Percentiles rank a stretch among this genome's conserved stretches.
phyloP scores from a whole-genome alignment of 2,888 invertebrate genomes.

The Branchellion lobata region DNA sequence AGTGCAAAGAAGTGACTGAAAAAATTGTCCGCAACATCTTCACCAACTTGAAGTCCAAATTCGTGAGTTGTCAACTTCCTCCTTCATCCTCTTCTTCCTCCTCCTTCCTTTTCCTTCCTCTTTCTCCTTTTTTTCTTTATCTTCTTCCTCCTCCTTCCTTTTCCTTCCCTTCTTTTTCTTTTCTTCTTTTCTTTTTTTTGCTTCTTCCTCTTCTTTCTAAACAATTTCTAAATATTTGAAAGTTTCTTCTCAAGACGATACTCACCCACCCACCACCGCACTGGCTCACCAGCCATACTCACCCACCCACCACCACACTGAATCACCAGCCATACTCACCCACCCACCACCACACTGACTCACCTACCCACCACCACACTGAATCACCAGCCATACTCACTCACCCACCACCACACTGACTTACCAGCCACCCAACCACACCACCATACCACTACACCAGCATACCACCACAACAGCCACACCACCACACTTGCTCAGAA shows the following conservation, averaged over 20 bases:
- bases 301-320: too few species aligned
- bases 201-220: neutral
- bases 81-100: neutral
- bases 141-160: neutral
- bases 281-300: too few species aligned
- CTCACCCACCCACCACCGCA: too few species aligned
- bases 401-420: too few species aligned
- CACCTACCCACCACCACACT: neutral
- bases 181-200: neutral
- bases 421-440: neutral
- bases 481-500: too few species aligned
- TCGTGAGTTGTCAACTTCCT: neutral
- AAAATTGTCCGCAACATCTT: constrained; percentile 49
- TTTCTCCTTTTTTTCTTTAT: neutral
- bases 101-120: neutral
- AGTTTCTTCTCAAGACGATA: too few species aligned
- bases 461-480: neutral
- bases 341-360: too few species aligned
- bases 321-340: neutral
- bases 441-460: neutral
- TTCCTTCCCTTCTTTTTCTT: neutral
- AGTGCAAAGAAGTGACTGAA: constrained; percentile 50
- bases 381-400: neutral
- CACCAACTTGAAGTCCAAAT: neutral
- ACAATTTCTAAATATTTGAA: too few species aligned